Evolutionary conservation across 2,113 vertebrate species (phyloP).

Genomic region (Amblyornis subalaris): DNA sequence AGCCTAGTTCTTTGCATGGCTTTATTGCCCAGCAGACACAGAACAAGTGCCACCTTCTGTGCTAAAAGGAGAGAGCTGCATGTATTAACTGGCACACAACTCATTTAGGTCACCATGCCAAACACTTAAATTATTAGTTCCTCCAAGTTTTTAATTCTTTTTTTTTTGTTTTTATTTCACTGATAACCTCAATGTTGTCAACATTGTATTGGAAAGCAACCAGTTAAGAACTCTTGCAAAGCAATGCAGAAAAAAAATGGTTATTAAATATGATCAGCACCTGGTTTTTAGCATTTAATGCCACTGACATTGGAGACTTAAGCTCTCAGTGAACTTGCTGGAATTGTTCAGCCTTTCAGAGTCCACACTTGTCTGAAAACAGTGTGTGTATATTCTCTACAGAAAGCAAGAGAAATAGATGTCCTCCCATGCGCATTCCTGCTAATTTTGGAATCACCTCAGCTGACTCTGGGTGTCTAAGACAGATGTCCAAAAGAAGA

Average conservation of each 20-base stretch:
- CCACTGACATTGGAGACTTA: background rate
- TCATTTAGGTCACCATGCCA: background rate
- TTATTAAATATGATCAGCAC: background rate
- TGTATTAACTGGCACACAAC: background rate
- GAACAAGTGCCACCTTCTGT: background rate
- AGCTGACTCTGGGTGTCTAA: background rate
- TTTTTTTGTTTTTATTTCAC: background rate
- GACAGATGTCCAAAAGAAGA: background rate
- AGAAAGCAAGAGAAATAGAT: background rate
- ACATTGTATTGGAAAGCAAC: background rate
- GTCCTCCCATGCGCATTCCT: background rate
- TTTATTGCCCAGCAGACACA: background rate
- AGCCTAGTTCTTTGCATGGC: background rate
- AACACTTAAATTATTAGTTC: background rate
- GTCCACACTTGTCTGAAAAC: background rate
- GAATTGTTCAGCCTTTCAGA: background rate
- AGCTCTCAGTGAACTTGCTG: background rate
- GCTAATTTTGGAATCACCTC: background rate
- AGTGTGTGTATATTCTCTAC: background rate
- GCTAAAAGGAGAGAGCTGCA: background rate
- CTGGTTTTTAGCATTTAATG: background rate
- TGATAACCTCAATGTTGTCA: background rate
- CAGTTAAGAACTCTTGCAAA: background rate
- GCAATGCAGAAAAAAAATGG: background rate
- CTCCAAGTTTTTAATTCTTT: background rate